phyloP scores from a whole-genome alignment of 1,140 invertebrate genomes.

The Drosophila virilis region DNA sequence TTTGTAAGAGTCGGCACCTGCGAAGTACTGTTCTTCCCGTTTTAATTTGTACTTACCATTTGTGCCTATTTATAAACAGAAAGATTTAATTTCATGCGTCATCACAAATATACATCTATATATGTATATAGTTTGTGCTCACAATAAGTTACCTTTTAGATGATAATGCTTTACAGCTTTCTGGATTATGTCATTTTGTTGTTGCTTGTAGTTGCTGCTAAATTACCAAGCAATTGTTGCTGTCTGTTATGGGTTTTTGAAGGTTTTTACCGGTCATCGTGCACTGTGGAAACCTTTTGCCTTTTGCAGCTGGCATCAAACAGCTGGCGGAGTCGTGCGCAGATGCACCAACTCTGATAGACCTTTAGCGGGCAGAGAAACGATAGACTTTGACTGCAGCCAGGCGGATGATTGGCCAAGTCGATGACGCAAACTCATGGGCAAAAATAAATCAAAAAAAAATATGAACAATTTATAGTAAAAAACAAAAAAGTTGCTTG shows the following conservation, averaged over 20 bases:
- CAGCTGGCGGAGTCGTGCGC: slow-evolving; percentile 60
- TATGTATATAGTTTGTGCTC: slow-evolving; percentile 4
- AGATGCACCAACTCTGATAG: slow-evolving; percentile 62
- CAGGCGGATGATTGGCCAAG: slow-evolving; percentile 45
- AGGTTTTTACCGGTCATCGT: slow-evolving; percentile 42
- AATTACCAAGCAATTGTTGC: slow-evolving; percentile 50
- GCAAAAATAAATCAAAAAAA: slow-evolving; percentile 14
- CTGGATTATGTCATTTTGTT: slow-evolving; percentile 62
- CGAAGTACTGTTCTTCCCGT: too few species aligned
- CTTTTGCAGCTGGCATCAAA: slow-evolving; percentile 16
- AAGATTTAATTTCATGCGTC: not conserved
- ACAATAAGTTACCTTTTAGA: slow-evolving; percentile 34
- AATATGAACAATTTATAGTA: slow-evolving; percentile 8
- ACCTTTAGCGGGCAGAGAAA: slow-evolving; percentile 25
- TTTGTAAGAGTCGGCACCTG: too few species aligned
- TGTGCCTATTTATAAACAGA: not conserved
- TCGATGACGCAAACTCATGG: slow-evolving; percentile 53
- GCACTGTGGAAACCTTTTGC: slow-evolving; percentile 55
- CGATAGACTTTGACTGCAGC: slow-evolving; percentile 27
- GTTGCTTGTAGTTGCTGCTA: slow-evolving; percentile 14
- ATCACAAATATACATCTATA: not conserved
- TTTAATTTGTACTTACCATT: too few species aligned
- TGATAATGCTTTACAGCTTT: slow-evolving; percentile 36
- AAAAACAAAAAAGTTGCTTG: slow-evolving; percentile 22
- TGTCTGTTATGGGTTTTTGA: slow-evolving; percentile 45